A percentile compares a stretch with the other conserved stretches of the same genome.
phyloP scores from a whole-genome alignment of 1,140 invertebrate genomes.

The Octopus bimaculoides region DNA sequence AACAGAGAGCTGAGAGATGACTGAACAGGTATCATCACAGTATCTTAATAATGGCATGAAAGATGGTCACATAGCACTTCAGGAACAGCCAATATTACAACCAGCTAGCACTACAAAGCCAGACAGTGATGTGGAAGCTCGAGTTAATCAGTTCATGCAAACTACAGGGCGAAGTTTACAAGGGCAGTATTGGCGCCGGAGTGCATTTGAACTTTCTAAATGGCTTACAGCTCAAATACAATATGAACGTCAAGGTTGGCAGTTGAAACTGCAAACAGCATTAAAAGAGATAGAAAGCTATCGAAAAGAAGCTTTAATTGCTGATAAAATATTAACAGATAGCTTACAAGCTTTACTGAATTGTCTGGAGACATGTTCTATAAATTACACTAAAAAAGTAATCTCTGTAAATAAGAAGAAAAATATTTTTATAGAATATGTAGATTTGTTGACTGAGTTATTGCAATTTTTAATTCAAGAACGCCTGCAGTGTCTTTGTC shows the following conservation, averaged over 20 bases:
- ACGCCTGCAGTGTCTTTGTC: not conserved
- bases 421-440: not conserved
- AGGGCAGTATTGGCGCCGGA: not conserved
- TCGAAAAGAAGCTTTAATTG: not conserved
- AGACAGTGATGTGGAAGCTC: conserved; percentile 5
- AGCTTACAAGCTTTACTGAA: not conserved
- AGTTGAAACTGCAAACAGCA: not conserved
- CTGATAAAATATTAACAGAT: not conserved
- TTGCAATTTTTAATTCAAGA: not conserved
- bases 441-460: not conserved
- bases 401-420: not conserved
- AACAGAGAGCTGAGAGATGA: not conserved
- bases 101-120: not conserved
- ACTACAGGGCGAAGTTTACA: not conserved
- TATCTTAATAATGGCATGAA: not conserved
- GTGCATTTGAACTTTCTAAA: not conserved
- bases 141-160: not conserved
- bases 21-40: not conserved
- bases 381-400: not conserved
- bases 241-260: conserved; percentile 9
- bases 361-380: not conserved
- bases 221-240: conserved; percentile 6
- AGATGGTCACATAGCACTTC: not conserved
- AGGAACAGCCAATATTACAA: not conserved
- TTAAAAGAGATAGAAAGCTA: not conserved